Percentiles rank a stretch among this genome's conserved stretches.
phyloP scores from a whole-genome alignment of 1,140 invertebrate genomes.

The Pogonomyrmex barbatus region DNA sequence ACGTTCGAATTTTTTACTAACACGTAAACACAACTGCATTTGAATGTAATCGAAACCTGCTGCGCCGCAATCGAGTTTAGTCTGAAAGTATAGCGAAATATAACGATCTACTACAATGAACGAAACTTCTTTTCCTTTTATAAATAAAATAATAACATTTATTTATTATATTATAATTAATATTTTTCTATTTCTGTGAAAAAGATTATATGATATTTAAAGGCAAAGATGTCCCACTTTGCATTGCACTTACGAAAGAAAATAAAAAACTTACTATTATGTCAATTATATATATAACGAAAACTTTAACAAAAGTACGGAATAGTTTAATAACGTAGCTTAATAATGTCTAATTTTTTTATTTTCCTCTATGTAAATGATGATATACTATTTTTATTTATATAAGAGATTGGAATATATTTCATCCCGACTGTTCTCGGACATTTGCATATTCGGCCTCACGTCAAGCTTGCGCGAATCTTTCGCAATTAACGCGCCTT shows the following conservation, averaged over 20 bases:
- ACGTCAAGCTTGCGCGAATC: neutral
- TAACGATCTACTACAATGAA: neutral
- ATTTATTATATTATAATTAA: neutral
- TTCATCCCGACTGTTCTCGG: neutral
- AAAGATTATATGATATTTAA: neutral
- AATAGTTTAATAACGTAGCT: too few relatives aligned
- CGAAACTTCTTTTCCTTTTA: neutral
- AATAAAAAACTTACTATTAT: neutral
- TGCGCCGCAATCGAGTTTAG: neutral
- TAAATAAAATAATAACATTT: neutral
- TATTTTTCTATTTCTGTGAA: neutral
- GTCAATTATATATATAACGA: too few relatives aligned
- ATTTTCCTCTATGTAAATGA: neutral
- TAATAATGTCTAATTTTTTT: too few relatives aligned
- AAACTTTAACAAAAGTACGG: too few relatives aligned
- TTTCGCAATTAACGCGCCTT: neutral
- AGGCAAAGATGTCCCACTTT: neutral
- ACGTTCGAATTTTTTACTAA: constrained; percentile 17
- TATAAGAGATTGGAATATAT: neutral
- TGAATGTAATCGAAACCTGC: constrained; percentile 24
- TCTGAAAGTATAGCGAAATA: neutral
- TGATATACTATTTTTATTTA: too few relatives aligned
- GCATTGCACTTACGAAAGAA: neutral
- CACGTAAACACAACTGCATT: constrained; percentile 18
- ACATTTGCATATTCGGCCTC: neutral